These are phyloP conservation scores for Rhinophrynus dorsalis DNA, from an alignment of 2,797 vertebrate species.

Conservation along the genomic window DNA sequence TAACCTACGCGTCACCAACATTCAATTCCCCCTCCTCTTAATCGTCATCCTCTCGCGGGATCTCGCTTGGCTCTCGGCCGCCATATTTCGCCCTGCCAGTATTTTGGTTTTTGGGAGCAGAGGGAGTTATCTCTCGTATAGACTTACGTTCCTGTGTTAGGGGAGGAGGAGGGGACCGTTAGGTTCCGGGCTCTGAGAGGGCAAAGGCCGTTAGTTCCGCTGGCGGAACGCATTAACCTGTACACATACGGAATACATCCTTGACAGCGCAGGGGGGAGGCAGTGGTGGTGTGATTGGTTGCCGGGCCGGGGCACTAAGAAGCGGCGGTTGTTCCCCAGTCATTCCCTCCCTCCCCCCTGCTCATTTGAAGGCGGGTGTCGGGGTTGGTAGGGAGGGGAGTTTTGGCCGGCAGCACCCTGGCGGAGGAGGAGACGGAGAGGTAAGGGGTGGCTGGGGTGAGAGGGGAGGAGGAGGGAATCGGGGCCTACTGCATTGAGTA, in stretches of 20 bases:
- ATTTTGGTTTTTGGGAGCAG: constrained; percentile 44
- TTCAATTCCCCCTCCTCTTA: not conserved
- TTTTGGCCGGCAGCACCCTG: constrained; percentile 4
- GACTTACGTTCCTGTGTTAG: not conserved
- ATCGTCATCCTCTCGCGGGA: constrained; percentile 40
- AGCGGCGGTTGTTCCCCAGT: constrained; percentile 6
- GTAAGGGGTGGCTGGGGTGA: constrained; percentile 5
- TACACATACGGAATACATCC: too few species aligned
- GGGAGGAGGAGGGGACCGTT: constrained; percentile 30
- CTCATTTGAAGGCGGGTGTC: not conserved
- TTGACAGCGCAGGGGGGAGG: constrained; percentile 16
- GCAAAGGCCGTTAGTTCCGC: constrained; percentile 30
- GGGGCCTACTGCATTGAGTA: constrained; percentile 2
- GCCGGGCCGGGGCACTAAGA: constrained; percentile 29
- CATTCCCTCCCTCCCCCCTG: constrained; percentile 7
- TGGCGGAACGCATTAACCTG: too few species aligned
- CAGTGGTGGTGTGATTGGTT: constrained; percentile 31
- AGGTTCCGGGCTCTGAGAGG: constrained; percentile 23
- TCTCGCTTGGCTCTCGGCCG: constrained; percentile 34
- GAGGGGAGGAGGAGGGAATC: not conserved
- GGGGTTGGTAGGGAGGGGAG: constrained; percentile 11
- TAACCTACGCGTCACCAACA: not conserved
- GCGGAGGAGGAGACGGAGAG: constrained; percentile 25
- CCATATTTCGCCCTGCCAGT: constrained; percentile 45
- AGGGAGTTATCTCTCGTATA: constrained; percentile 22